phyloP scores from a whole-genome alignment of 2,113 vertebrate genomes.

The Cathartes aura region DNA sequence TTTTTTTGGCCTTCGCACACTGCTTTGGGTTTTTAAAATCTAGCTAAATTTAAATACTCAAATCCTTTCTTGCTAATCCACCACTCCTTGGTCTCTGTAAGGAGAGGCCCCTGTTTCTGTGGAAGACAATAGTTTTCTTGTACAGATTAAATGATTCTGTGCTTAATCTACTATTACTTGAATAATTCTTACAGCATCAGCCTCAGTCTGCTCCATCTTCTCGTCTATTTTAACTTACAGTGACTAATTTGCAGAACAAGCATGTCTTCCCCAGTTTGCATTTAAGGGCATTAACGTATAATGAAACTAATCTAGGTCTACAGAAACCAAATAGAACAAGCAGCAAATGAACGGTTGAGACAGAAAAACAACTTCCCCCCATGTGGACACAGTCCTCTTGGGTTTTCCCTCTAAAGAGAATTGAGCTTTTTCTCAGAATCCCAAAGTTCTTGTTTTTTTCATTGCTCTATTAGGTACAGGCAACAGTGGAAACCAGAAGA shows the following conservation, averaged over 20 bases:
- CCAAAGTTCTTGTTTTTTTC: not conserved
- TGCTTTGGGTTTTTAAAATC: not conserved
- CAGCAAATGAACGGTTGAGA: not conserved
- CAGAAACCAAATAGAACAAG: not conserved
- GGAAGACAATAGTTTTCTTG: not conserved
- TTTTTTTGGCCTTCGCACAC: not conserved
- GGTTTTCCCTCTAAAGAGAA: not conserved
- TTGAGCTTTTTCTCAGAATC: not conserved
- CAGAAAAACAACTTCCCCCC: not conserved
- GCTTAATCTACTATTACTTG: not conserved
- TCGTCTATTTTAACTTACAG: not conserved
- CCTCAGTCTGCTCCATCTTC: not conserved
- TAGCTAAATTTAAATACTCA: not conserved
- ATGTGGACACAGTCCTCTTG: not conserved
- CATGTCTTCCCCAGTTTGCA: not conserved
- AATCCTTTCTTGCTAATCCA: not conserved
- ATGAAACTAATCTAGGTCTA: not conserved
- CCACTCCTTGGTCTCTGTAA: not conserved
- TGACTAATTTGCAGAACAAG: constrained; percentile 3
- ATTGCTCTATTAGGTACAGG: not conserved
- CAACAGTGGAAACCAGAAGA: not conserved
- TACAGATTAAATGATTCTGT: not conserved
- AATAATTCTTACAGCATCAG: not conserved
- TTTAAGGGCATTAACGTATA: not conserved
- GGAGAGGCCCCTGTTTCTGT: not conserved